Evolutionary conservation across 2,888 invertebrate genomes (phyloP), one percentile per base, ranked within the genome.

Genomic region (Copidosoma aretas): DNA sequence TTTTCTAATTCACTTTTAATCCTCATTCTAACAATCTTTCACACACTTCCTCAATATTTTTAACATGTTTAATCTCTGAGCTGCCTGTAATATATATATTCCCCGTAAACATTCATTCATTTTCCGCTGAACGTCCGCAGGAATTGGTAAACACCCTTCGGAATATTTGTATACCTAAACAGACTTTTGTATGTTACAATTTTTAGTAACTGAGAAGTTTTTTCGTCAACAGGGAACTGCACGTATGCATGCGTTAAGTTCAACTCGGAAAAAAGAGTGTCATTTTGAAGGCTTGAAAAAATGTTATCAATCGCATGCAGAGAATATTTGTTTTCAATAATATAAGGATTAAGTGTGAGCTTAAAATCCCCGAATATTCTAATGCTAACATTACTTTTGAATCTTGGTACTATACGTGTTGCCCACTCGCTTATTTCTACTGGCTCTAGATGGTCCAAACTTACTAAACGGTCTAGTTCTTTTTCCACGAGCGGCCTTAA

Each of bases 41-140:
- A n/a, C 75, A 74, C 15, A 77, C 73, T 19, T 59, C 22, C 14
- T 70, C 41, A 15, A 74, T 39, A 52, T 68, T 73, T 43, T 58
- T 21, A 15, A 75, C 14, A 57, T 77, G 73, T 25, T 75, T 73
- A 21, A 52, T 25, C n/a, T 71, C 51, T 19, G 51, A 58, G 32
- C 57, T 60, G 10, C 68, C 74, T 53, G 70, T 73, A 4, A 76
- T 46, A 21, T 76, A 73, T 22, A 73, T 77, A 10, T 70, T 25
- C 73, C 76, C 19, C 51, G 39, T 19, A 79, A 60, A 22, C 77
- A 62, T 25, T 70, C 62, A 24, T 80, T 77, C 75, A 78, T 77
- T 41, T 75, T 72, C 56, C 74, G 66, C 63, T 78, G 76, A 60
- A 80, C 77, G 51, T 77, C 76, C 21, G 77, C 76, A 24, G 79